Percentiles rank a stretch among this genome's conserved stretches.
Evolutionary conservation across 1,140 invertebrate species (phyloP).

Genomic region (Ylistrum balloti): DNA sequence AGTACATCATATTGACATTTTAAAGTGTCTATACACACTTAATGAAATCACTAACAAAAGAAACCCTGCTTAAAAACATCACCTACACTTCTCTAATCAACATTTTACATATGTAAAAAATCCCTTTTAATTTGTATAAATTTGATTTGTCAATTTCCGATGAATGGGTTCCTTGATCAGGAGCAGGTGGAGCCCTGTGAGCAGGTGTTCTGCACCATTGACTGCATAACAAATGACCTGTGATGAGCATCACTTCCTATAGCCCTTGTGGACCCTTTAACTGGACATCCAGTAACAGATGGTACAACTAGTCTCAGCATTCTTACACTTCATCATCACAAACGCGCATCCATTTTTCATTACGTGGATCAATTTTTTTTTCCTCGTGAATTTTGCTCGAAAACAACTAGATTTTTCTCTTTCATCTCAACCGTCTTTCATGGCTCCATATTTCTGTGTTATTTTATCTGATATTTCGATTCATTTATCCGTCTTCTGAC

Average conservation of each 20-base stretch:
- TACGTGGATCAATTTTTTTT: not conserved
- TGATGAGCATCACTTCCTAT: not conserved
- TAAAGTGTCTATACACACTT: no score
- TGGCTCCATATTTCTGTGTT: not conserved
- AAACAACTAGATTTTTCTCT: not conserved
- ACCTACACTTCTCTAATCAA: not conserved
- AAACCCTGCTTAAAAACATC: no score
- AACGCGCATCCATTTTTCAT: not conserved
- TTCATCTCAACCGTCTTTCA: not conserved
- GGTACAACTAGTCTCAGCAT: not conserved
- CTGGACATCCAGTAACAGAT: not conserved
- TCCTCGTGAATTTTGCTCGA: not conserved
- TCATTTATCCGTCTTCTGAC: not conserved
- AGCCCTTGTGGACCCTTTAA: not conserved
- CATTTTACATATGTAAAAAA: not conserved
- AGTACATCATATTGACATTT: no score
- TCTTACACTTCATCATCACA: slow-evolving; percentile 30
- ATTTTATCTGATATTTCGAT: not conserved
- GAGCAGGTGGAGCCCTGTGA: not conserved
- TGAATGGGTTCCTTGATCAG: not conserved
- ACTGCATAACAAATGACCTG: not conserved
- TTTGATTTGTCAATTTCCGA: not conserved
- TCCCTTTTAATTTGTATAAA: not conserved
- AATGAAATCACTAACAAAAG: no score
- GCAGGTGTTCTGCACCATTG: not conserved